Percentiles rank a stretch among this genome's conserved stretches.
Conservation (phyloP, 2,113 vertebrate species). For the Notarius lentiginosus region DNA sequence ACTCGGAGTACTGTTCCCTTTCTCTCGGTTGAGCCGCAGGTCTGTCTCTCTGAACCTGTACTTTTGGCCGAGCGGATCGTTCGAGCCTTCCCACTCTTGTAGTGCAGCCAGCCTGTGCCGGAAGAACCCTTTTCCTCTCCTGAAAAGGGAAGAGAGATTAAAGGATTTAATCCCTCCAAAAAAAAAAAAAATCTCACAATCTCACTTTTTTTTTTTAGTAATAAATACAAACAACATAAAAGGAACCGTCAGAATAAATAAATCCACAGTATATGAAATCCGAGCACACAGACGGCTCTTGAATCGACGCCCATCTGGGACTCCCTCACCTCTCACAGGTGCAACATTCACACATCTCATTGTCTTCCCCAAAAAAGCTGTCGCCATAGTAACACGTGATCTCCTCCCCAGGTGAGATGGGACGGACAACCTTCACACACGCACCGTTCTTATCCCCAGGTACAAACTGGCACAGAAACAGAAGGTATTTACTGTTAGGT, state of each 20-base stretch:
- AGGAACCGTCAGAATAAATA: background rate
- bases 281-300: background rate
- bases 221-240: background rate
- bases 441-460: slow-evolving; percentile 84
- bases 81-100: slow-evolving; percentile 64
- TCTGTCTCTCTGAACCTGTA: slow-evolving; percentile 85
- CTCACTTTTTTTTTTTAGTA: background rate
- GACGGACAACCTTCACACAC: slow-evolving; percentile 86
- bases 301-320: background rate
- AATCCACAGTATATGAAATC: background rate
- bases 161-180: background rate
- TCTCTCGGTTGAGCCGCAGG: slow-evolving; percentile 77
- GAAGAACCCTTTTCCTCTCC: slow-evolving; percentile 86
- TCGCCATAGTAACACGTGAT: slow-evolving; percentile 93
- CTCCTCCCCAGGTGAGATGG: slow-evolving; percentile 87
- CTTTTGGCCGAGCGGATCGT: slow-evolving; percentile 73
- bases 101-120: slow-evolving; percentile 65
- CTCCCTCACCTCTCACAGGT: slow-evolving; percentile 86
- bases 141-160: slow-evolving; percentile 47
- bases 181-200: background rate
- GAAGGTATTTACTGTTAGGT: background rate
- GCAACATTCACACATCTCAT: slow-evolving; percentile 91
- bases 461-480: slow-evolving; percentile 70
- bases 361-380: slow-evolving; percentile 91
- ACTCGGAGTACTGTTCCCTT: slow-evolving; percentile 58